Base-by-base conservation (phyloP, 2,797 vertebrate species). In the Crocidura indochinensis region DNA sequence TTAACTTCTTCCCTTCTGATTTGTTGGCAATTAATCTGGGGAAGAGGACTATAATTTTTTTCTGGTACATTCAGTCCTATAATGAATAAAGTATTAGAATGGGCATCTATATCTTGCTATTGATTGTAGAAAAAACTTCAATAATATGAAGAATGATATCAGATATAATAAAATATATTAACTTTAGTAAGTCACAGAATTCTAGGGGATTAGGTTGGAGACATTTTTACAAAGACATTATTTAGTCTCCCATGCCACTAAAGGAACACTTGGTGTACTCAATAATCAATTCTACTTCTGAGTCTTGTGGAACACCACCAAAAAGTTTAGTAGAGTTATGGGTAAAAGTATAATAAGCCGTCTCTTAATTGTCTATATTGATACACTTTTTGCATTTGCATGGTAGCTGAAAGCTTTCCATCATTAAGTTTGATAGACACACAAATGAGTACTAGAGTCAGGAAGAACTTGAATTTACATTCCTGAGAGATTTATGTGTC, bases 341-440 rank as follows among this genome's bases (percentile, higher is more conserved):
- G 1, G 15, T 24, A 19, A 19, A 0, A 19, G 7, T 38, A 1
- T 7, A 2, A 14, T 6, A 65, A 71, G n/a, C 29, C 22, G n/a
- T 60, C 12, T 84, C n/a, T 8, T 53, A 29, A 27, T 62, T 62
- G 51, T 14, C 27, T 29, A 17, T 4, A 3, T 49, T 56, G 6
- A n/a, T 2, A 29, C 10, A 29, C 65, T 68, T 68, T 46, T 60
- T 60, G 9, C 8, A 38, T 79, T 88, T 77, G 8, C 11, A 60
- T 6, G 60, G 1, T 62, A 79, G 1, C 27, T 22, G 27, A 24
- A 20, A 80, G 44, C 6, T 38, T 46, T 6, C 46, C 38, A 75
- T 76, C 56, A 60, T 60, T 87, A 15, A 47, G 69, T 26, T 49
- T 77, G 64, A 31, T 38, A 94, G 49, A 88, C 7, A 67, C n/a